These are phyloP conservation scores for Caiman crocodilus DNA, from an alignment of 2,797 vertebrate species.

Conservation along the genomic window DNA sequence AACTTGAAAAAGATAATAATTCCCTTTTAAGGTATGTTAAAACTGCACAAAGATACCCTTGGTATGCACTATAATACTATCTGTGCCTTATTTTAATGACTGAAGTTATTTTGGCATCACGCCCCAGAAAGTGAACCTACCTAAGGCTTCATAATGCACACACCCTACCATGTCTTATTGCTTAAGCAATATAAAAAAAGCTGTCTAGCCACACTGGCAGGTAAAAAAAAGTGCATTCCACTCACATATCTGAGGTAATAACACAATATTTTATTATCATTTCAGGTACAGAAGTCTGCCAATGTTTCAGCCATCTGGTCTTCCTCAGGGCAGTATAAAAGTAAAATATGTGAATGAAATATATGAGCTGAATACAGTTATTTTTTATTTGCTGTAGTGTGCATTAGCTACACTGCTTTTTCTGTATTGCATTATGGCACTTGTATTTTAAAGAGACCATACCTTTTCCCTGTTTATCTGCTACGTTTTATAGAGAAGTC, in stretches of 20 bases:
- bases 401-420: conserved; percentile 30
- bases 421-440: background rate
- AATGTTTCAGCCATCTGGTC: conserved; percentile 62
- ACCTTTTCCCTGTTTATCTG: conserved; percentile 22
- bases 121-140: background rate
- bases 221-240: conserved; percentile 36
- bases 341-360: conserved; percentile 69
- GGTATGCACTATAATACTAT: background rate
- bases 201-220: background rate
- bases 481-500: conserved; percentile 21
- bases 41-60: background rate
- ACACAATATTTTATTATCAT: conserved; percentile 68
- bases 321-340: conserved; percentile 55
- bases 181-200: conserved; percentile 39
- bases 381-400: conserved; percentile 31
- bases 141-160: conserved; percentile 34
- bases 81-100: conserved; percentile 14
- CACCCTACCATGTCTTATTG: conserved; percentile 12
- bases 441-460: conserved; percentile 43
- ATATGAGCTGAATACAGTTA: conserved; percentile 20
- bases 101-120: conserved; percentile 39
- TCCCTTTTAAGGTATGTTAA: background rate
- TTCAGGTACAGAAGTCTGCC: conserved; percentile 57
- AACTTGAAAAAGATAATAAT: background rate
- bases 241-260: conserved; percentile 40